Conservation (phyloP, 2,113 vertebrate species). For the Aix galericulata region DNA sequence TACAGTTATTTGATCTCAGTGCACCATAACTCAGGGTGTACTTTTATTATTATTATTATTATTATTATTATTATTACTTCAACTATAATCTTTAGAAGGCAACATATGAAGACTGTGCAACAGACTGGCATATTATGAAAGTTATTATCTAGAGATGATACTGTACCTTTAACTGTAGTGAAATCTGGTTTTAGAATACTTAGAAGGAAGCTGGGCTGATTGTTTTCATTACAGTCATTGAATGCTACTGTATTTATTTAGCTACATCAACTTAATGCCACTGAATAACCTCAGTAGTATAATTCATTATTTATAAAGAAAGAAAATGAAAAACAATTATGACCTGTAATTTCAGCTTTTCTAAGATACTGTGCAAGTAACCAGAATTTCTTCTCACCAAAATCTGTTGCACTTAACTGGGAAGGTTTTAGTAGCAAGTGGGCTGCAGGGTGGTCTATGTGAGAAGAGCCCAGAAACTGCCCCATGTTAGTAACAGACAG, state of each 20-base stretch:
- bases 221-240: neutral
- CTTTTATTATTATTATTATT: too few species aligned
- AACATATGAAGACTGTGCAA: slow-evolving; percentile 47
- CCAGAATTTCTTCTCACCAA: neutral
- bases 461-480: too few species aligned
- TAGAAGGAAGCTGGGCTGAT: neutral
- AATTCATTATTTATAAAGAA: neutral
- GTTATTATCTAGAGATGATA: slow-evolving; percentile 30
- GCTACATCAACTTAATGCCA: neutral
- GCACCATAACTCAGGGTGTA: neutral
- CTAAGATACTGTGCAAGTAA: slow-evolving; percentile 12
- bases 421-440: too few species aligned
- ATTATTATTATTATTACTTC: too few species aligned
- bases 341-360: slow-evolving; percentile 50
- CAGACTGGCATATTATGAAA: slow-evolving; percentile 42
- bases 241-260: neutral
- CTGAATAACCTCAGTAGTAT: neutral
- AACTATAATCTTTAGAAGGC: slow-evolving; percentile 30
- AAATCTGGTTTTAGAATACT: slow-evolving; percentile 53
- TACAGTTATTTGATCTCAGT: neutral
- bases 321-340: neutral
- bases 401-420: neutral
- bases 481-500: too few species aligned
- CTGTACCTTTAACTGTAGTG: slow-evolving; percentile 47
- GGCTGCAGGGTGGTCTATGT: too few species aligned